Percentiles rank a stretch among this genome's conserved stretches.
These are phyloP conservation scores for Rhinolophus sinicus DNA, from an alignment of 2,113 vertebrate genomes.

Conservation along the genomic window DNA sequence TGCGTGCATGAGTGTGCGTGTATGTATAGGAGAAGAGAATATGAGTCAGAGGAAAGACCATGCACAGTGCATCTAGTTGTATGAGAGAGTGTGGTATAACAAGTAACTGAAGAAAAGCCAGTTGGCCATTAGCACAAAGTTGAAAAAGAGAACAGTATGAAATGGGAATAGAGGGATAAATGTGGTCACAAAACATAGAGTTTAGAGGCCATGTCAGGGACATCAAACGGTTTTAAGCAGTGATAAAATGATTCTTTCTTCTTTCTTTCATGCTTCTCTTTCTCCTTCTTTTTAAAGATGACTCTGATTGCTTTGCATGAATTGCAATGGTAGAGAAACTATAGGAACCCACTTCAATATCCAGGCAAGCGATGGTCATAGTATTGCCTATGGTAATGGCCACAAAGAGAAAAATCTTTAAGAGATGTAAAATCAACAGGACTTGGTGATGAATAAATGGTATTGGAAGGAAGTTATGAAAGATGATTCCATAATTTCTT, in stretches of 20 bases:
- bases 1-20: rapidly evolving
- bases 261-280: too few relatives aligned
- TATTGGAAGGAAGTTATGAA: not conserved
- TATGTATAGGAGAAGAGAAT: not conserved
- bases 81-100: not conserved
- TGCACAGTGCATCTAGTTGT: rapidly evolving
- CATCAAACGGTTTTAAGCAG: not conserved
- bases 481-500: not conserved
- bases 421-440: not conserved
- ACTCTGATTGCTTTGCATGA: not conserved
- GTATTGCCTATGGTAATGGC: not conserved
- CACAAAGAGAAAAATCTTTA: not conserved
- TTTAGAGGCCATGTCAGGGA: not conserved
- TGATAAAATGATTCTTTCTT: not conserved
- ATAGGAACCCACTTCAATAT: not conserved
- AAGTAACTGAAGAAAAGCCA: not conserved
- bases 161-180: not conserved
- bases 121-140: not conserved
- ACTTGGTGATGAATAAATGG: not conserved
- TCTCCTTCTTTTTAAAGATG: not conserved
- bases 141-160: not conserved
- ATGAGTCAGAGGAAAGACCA: not conserved
- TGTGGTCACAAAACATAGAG: not conserved
- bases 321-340: not conserved
- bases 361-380: not conserved